Percentiles rank a stretch among this genome's conserved stretches.
phyloP scores from a whole-genome alignment of 2,888 invertebrate genomes.

The Leucoptera coffeella region DNA sequence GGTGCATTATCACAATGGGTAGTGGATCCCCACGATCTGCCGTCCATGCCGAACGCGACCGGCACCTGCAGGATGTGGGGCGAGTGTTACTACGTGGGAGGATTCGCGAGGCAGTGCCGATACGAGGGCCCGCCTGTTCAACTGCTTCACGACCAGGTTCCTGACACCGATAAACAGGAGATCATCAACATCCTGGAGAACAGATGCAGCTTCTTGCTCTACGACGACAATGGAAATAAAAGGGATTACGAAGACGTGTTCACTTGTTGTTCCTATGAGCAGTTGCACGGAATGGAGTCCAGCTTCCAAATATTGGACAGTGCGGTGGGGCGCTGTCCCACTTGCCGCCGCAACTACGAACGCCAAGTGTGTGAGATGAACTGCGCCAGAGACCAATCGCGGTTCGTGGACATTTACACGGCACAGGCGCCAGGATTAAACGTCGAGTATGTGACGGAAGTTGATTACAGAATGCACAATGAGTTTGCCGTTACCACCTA shows the following conservation, averaged over 20 bases:
- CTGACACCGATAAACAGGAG: conserved; percentile 19
- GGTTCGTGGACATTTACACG: conserved; percentile 18
- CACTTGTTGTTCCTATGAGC: conserved; percentile 57
- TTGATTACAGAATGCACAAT: conserved; percentile 48
- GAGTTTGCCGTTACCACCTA: conserved; percentile 60
- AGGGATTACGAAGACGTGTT: conserved; percentile 22
- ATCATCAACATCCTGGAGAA: conserved; percentile 25
- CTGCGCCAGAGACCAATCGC: conserved; percentile 68
- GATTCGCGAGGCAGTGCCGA: conserved; percentile 17
- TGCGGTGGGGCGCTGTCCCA: conserved; percentile 73
- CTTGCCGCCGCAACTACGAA: conserved; percentile 72
- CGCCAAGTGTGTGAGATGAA: conserved; percentile 74
- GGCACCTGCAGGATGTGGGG: conserved; percentile 22
- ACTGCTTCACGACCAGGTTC: conserved; percentile 16
- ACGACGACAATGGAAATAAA: conserved; percentile 22
- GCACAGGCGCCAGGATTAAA: conserved; percentile 10
- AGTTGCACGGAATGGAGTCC: conserved; percentile 42
- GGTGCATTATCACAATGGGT: conserved; percentile 4
- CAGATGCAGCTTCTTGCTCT: conserved; percentile 58
- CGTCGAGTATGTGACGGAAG: conserved; percentile 27
- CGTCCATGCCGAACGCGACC: background rate
- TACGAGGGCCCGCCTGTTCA: conserved; percentile 14
- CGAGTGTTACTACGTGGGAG: conserved; percentile 15
- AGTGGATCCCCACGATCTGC: conserved; percentile 2
- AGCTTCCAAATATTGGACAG: conserved; percentile 58